These are phyloP conservation scores for Stenchaetothrips biformis DNA, from an alignment of 2,888 invertebrate genomes.

Conservation along the genomic window DNA sequence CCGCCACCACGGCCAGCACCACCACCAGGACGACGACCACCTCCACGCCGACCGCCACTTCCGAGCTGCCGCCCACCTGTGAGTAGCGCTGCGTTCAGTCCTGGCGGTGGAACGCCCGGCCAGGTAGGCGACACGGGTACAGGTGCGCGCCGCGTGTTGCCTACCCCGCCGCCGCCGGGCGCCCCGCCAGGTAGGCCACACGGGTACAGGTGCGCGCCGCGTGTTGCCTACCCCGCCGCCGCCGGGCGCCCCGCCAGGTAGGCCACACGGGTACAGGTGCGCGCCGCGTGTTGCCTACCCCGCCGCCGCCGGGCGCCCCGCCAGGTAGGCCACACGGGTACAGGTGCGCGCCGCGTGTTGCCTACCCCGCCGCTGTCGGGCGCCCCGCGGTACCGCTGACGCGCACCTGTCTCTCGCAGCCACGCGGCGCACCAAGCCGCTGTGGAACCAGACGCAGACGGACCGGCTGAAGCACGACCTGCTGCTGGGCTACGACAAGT, in stretches of 20 bases:
- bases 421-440: constrained; percentile 41
- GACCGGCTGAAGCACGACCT: constrained; percentile 55
- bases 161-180: not conserved
- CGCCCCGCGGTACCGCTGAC: not conserved
- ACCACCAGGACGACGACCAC: not conserved
- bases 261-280: not conserved
- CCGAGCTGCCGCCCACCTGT: not conserved
- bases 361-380: not conserved
- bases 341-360: not conserved
- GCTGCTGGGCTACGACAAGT: constrained; percentile 55
- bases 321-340: not conserved
- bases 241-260: not conserved
- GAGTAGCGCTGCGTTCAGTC: too few species aligned
- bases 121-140: not conserved
- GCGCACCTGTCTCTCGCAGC: too few species aligned
- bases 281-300: not conserved
- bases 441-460: constrained; percentile 55
- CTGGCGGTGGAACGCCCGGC: too few species aligned
- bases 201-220: not conserved
- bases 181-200: constrained; percentile 5
- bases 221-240: not conserved
- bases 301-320: not conserved
- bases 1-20: not conserved
- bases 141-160: not conserved
- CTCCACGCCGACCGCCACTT: not conserved